Evolutionary conservation across 2,113 vertebrate species (phyloP), one percentile per base, ranked within the genome.

Genomic region (Pachyramphus minor): DNA sequence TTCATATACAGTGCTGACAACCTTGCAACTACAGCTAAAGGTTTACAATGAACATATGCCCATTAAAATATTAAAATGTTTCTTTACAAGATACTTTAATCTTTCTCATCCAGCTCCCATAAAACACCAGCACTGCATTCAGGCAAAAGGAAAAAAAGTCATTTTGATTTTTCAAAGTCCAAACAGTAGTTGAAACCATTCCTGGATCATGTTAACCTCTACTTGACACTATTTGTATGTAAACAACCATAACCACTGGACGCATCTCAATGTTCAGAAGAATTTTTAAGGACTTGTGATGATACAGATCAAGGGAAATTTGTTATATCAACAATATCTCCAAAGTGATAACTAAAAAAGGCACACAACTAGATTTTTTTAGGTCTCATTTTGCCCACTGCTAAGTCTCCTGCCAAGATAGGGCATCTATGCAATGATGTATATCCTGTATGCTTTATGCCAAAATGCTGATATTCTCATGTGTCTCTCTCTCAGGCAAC

Each of bases 371-470:
- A 14, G 9, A 39, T 42, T 31, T 58, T 76, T 58, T 85, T 0
- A 5, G 66, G 75, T 74, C 35, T 41, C 0, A 0, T 66, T 75
- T 66, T 47, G 27, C 62, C 30, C 62, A 14, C 9, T 79, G 33
- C 25, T 56, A 33, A n/a, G 37, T 42, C 56, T 79, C 41, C 15
- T 71, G 45, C 67, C 30, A 71, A 42, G 33, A 50, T 4, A 69
- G 0, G 2, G 66, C 35, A 78, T 8, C 35, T 13, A 3, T 11
- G 22, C 28, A 50, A 6, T 3, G 3, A n/a, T 16, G 5, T 41
- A 47, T 20, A 56, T 22, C 45, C 47, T 1, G 2, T 8, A 35
- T 12, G 31, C 35, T 74, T 73, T 33, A 59, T 33, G 44, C 20
- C 8, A 2, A 82, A 89, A 68, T 23, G 14, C 35, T 45, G 12